Evolutionary conservation across 2,797 vertebrate genomes (phyloP), one percentile per base, ranked within the genome.

Genomic region (Myoxocephalus aenaeus): DNA sequence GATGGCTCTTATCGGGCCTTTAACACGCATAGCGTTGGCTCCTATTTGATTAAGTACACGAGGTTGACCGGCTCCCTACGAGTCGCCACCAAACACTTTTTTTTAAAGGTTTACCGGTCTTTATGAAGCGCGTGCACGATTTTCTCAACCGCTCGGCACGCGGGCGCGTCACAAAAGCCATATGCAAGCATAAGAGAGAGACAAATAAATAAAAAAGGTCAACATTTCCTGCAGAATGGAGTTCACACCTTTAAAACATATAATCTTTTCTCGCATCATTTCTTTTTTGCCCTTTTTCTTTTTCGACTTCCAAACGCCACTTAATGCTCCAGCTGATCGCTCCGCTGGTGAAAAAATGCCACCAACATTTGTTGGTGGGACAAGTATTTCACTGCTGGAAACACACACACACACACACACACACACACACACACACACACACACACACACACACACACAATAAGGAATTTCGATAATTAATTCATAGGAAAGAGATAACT

Each of bases 261-360:
- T 65, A 53, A 83, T 81, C 58, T 78, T 82, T 80, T 77, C 72
- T 65, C n/a, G 20, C 72, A 73, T 80, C 13, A 40, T 90, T 22
- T 50, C 9, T 59, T 76, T 34, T 34, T 7, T 8, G 6, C 34
- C 34, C 34, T 34, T 34, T 34, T 34, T 34, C 34, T 7, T 34
- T 7, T 46, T 38, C 27, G 5, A 64, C 79, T 64, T 58, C 71
- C 79, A 67, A 0, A 38, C 69, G 74, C 63, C 58, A 2, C 73
- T 42, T 22, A n/a, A 44, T 54, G 62, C 75, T 70, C 65, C 73
- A 48, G 56, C 58, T 73, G 29, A 74, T 80, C 44, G 1, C 10
- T 78, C 71, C 76, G 80, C 72, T 83, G 80, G 76, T 71, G 50
- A 69, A 87, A 90, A 92, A 34, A 92, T 83, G 77, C 83, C 78